These are phyloP conservation scores for Tachina lurida DNA, from an alignment of 2,888 invertebrate genomes.

Conservation along the genomic window DNA sequence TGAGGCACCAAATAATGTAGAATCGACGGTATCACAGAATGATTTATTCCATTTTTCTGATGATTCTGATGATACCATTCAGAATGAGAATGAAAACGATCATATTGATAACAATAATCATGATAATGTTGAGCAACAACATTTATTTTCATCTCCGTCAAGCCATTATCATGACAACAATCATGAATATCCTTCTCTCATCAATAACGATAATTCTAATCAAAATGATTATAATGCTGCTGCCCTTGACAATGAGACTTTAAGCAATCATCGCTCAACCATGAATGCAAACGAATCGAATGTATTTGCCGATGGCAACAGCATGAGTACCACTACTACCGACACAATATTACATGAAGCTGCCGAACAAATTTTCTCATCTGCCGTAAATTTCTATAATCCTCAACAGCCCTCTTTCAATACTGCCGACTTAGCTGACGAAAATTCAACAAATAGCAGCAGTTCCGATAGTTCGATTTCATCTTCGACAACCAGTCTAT, in stretches of 20 bases:
- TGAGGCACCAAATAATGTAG: slow-evolving; percentile 7
- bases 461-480: slow-evolving; percentile 65
- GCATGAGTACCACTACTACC: slow-evolving; percentile 65
- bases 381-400: slow-evolving; percentile 69
- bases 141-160: slow-evolving; percentile 9
- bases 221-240: slow-evolving; percentile 9
- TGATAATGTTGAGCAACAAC: slow-evolving; percentile 6
- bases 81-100: slow-evolving; percentile 9
- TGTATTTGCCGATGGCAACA: slow-evolving; percentile 59
- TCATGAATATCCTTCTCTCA: not conserved
- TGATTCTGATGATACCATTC: slow-evolving; percentile 46
- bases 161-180: slow-evolving; percentile 23
- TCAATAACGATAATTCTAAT: slow-evolving; percentile 17
- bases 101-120: slow-evolving; percentile 10
- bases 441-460: slow-evolving; percentile 65
- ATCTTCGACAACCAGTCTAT: slow-evolving; percentile 56
- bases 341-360: slow-evolving; percentile 66
- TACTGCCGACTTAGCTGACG: slow-evolving; percentile 63
- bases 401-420: slow-evolving; percentile 58
- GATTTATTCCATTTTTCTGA: slow-evolving; percentile 27
- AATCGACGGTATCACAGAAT: slow-evolving; percentile 5
- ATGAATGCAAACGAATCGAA: slow-evolving; percentile 55
- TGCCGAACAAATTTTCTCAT: slow-evolving; percentile 68
- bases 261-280: slow-evolving; percentile 39
- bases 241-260: slow-evolving; percentile 36